A percentile compares a stretch with the other conserved stretches of the same genome.
Conservation (phyloP, 2,797 vertebrate species). For the Poeciliopsis turneri region DNA sequence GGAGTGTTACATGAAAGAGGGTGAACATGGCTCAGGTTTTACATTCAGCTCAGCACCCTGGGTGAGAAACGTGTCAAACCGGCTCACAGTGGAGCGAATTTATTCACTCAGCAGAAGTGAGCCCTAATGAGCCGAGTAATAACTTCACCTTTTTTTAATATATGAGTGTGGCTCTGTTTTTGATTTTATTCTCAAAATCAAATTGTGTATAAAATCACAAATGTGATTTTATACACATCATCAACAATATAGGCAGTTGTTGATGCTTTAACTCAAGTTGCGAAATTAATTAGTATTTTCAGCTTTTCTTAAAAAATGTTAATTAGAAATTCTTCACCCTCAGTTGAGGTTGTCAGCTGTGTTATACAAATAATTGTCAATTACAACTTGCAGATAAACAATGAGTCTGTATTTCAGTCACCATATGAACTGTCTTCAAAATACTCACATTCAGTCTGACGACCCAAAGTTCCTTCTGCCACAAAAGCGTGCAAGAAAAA, state of each 20-base stretch:
- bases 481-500: neutral
- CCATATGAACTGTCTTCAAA: neutral
- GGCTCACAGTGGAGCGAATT: slow-evolving; percentile 38
- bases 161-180: too few species aligned
- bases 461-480: neutral
- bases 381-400: neutral
- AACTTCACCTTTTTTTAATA: slow-evolving; percentile 17
- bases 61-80: slow-evolving; percentile 47
- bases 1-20: slow-evolving; percentile 36
- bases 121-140: slow-evolving; percentile 37
- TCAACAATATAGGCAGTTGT: neutral
- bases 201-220: neutral
- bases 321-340: slow-evolving; percentile 1
- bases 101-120: slow-evolving; percentile 40
- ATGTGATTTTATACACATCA: too few species aligned
- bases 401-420: neutral
- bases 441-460: neutral
- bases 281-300: neutral
- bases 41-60: slow-evolving; percentile 42
- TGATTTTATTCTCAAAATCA: neutral
- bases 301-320: neutral
- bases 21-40: slow-evolving; percentile 42
- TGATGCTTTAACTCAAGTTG: neutral
- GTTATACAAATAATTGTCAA: neutral
- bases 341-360: neutral